A percentile compares a stretch with the other conserved stretches of the same genome.
Conservation (phyloP, 2,888 invertebrate species). For the Leucophenga montana region DNA sequence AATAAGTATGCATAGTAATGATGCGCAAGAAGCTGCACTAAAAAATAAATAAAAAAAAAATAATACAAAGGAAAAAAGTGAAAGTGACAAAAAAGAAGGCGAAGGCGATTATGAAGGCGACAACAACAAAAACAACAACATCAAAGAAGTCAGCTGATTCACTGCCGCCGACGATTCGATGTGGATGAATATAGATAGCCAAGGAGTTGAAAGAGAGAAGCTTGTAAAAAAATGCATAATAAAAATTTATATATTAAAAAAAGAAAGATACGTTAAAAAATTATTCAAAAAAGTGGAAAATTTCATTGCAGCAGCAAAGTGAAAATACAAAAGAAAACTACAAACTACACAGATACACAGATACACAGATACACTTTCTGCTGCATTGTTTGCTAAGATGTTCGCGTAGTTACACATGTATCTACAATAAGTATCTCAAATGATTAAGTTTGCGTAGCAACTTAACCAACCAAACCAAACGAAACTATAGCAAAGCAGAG, state of each 20-base stretch:
- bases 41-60: slow-evolving; percentile 3
- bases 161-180: neutral
- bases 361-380: neutral
- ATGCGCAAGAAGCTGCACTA: slow-evolving; percentile 3
- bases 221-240: slow-evolving; percentile 29
- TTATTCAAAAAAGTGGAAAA: slow-evolving; percentile 1
- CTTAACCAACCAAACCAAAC: too few relatives aligned
- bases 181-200: too few relatives aligned
- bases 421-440: slow-evolving; percentile 7
- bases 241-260: slow-evolving; percentile 50
- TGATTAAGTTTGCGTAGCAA: slow-evolving; percentile 15
- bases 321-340: neutral
- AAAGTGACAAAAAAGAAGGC: slow-evolving; percentile 55
- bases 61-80: slow-evolving; percentile 47
- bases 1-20: neutral
- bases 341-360: neutral
- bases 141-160: neutral
- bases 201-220: slow-evolving; percentile 60
- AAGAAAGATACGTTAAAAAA: slow-evolving; percentile 14
- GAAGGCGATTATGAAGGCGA: slow-evolving; percentile 7
- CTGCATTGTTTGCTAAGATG: slow-evolving; percentile 3
- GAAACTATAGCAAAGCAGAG: too few relatives aligned
- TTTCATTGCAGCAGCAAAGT: slow-evolving; percentile 25
- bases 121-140: neutral
- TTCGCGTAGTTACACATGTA: neutral